Evolutionary conservation across 2,888 invertebrate species (phyloP), one percentile per base, ranked within the genome.

Genomic region (Teleiodes luculella): DNA sequence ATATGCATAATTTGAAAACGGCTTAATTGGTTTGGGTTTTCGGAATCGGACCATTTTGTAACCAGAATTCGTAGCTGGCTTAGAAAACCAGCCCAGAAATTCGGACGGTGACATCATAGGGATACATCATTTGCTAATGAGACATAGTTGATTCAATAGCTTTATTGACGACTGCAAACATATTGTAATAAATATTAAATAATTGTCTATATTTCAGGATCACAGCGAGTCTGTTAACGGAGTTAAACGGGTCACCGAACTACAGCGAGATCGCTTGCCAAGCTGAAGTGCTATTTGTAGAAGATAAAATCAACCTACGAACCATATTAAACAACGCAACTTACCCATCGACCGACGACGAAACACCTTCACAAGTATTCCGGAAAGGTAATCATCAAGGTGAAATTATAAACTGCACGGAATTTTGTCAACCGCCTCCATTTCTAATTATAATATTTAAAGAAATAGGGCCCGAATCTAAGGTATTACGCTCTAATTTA

Each of bases 201-300:
- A 13, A 7, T 35, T 10, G 8, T 16, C 3, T 46, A 52, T 52
- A 49, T 78, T 74, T 48, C 66, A 82, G 81, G 55, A 61, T 80
- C 24, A 62, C 59, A 36, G 53, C 78, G 43, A 75, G 67, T 50
- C 64, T 81, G 35, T 53, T 77, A 53, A 74, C 78, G 13, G 80
- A 72, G 48, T 51, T 47, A 33, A 56, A 61, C 52, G 41, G 41
- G 16, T 52, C 61, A 47, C 70, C 78, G 35, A 80, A 81, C 56
- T 67, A 74, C 52, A 60, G 65, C 47, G 80, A 82, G 57, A 62
- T 78, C 59, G 78, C 76, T 10, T 76, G 74, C 53, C 74, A 78
- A 63, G 54, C 80, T 57, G 74, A 74, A 39, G 65, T 72, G 33
- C 52, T 58, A 53, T 77, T 79, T 20, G 5, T 16, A 14, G 30